Conservation (phyloP, 2,888 invertebrate genomes). For the Sphaerophoria taeniata region DNA sequence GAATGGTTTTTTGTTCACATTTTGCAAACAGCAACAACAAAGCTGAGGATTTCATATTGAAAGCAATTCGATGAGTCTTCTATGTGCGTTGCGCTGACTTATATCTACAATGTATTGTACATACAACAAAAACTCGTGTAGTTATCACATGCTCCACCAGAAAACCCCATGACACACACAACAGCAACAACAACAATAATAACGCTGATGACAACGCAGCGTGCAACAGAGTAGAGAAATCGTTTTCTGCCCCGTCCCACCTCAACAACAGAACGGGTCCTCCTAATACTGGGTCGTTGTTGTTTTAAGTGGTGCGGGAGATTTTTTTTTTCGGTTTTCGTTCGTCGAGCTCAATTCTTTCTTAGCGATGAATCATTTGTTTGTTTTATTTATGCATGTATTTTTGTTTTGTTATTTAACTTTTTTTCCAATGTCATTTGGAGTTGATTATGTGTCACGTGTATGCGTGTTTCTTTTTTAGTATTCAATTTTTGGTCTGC, state of each 20-base stretch:
- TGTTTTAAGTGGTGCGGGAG: constrained; percentile 13
- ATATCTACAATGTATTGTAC: neutral
- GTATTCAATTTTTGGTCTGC: constrained; percentile 14
- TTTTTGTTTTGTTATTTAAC: constrained; percentile 47
- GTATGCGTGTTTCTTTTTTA: constrained; percentile 39
- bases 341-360: no score
- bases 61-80: neutral
- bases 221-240: constrained; percentile 46
- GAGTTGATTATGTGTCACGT: constrained; percentile 55
- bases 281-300: neutral
- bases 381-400: constrained; percentile 58
- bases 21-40: no score
- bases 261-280: no score
- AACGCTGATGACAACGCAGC: neutral
- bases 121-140: no score
- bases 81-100: neutral
- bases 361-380: constrained; percentile 66
- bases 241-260: neutral
- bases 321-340: constrained; percentile 1
- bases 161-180: constrained; percentile 8
- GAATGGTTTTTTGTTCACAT: no score
- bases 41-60: no score
- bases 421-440: constrained; percentile 73
- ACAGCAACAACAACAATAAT: neutral
- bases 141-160: constrained; percentile 20